A percentile compares a stretch with the other conserved stretches of the same genome.
These are phyloP conservation scores for Venturia canescens DNA, from an alignment of 1,140 invertebrate genomes.

Conservation along the genomic window DNA sequence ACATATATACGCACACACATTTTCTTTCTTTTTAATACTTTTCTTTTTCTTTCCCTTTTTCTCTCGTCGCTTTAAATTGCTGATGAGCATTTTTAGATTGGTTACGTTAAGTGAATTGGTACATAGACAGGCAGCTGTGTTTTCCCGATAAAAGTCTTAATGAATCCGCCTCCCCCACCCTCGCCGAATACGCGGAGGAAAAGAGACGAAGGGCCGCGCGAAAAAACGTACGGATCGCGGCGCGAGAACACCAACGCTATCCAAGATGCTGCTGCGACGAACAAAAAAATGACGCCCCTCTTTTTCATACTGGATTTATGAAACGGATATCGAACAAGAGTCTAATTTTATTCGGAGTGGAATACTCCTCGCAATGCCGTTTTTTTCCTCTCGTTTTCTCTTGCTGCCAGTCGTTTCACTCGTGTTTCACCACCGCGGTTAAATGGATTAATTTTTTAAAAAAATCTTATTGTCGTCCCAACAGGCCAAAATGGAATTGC, in stretches of 20 bases:
- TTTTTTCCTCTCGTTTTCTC: too few species aligned
- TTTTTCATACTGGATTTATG: not conserved
- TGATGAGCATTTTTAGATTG: constrained; percentile 77
- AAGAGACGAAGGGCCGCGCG: constrained; percentile 35
- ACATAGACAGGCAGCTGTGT: constrained; percentile 72
- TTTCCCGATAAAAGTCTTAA: constrained; percentile 76
- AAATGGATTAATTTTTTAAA: too few species aligned
- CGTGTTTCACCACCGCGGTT: too few species aligned
- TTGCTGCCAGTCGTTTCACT: too few species aligned
- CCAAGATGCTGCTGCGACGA: not conserved
- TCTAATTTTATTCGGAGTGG: too few species aligned
- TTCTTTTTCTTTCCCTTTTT: constrained; percentile 55
- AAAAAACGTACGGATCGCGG: not conserved
- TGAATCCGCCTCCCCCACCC: constrained; percentile 64
- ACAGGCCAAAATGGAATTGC: too few species aligned
- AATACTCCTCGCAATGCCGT: too few species aligned
- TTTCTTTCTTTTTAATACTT: constrained; percentile 42
- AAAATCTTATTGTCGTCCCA: too few species aligned
- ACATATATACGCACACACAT: not conserved
- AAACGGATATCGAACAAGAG: too few species aligned
- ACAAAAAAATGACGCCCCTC: not conserved
- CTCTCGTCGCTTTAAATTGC: constrained; percentile 75
- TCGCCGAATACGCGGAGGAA: not conserved
- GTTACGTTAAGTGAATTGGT: constrained; percentile 77
- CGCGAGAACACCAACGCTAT: not conserved